Base-by-base conservation (phyloP, 2,888 invertebrate species). In the Linnaemya tessellans region DNA sequence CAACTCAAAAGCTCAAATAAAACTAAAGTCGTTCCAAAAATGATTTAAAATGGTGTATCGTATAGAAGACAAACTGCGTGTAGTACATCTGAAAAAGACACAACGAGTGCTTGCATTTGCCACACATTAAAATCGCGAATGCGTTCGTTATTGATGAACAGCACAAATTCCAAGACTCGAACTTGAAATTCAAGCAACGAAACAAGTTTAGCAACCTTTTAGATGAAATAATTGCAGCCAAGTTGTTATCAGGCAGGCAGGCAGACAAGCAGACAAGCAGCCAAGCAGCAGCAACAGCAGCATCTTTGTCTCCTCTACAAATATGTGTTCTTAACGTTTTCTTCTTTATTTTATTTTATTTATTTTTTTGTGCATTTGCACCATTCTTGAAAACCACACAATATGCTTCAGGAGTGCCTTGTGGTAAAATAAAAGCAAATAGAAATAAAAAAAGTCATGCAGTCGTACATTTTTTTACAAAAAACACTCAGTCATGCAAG, bases 171-270 rank as follows among this genome's bases (percentile, higher is more conserved):
- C 85, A 70, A 58, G 51, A 78, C 62, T 64, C 81, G 81, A 84
- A 80, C 84, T 83, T 78, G 82, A 83, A 78, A 78, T 54, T 78
- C 73, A 81, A 74, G 58, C 77, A 35, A 35, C 62, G 46, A 75
- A 85, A 85, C 81, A 82, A 79, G 85, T 85, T 82, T 79, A 18
- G 64, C 82, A 74, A 65, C 51, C 78, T 79, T 81, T 54, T 51
- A 41, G 9, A 43, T 58, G 64, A 77, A 71, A 71, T 82, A 77
- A 71, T 79, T 79, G 68, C 74, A 70, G 56, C 38, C 62, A 51
- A 77, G 73, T 71, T 56, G 43, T 58, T 56, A 70, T 35, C 64
- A 74, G 75, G 35, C 80, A 80, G 70, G 56, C 68, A 74, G 30
- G 43, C 22, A 11, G 38, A 2, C 2, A 5, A 30, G 30, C 30